Evolutionary conservation across 2,113 vertebrate genomes (phyloP).

Genomic region (Taurulus bubalis): DNA sequence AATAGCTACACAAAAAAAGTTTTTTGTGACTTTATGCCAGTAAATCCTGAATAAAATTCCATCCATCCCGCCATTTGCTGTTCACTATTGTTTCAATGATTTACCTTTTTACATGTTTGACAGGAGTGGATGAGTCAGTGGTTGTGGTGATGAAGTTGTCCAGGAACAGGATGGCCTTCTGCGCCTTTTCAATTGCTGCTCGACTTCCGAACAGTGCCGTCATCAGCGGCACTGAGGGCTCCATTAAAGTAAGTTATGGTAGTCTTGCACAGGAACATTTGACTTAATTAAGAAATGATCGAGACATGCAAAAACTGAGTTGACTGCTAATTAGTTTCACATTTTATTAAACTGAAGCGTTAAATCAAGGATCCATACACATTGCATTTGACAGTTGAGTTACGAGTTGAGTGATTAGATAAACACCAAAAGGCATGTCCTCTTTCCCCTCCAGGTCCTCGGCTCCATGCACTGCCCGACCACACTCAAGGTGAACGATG

Average conservation of each 20-base stretch:
- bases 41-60: neutral
- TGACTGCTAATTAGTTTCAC: slow-evolving; percentile 40
- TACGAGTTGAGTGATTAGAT: slow-evolving; percentile 7
- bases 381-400: neutral
- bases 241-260: slow-evolving; percentile 75
- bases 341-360: slow-evolving; percentile 42
- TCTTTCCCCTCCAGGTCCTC: slow-evolving; percentile 68
- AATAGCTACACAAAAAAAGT: neutral
- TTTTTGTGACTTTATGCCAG: neutral
- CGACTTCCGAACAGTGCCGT: slow-evolving; percentile 75
- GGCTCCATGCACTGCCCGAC: slow-evolving; percentile 79
- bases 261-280: slow-evolving; percentile 17
- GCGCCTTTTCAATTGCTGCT: slow-evolving; percentile 64
- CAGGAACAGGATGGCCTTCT: slow-evolving; percentile 74
- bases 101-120: slow-evolving; percentile 7
- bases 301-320: slow-evolving; percentile 22
- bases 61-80: neutral
- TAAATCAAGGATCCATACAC: slow-evolving; percentile 10
- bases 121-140: slow-evolving; percentile 78
- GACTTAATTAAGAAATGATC: slow-evolving; percentile 47
- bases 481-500: slow-evolving; percentile 72
- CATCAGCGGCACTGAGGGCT: slow-evolving; percentile 80
- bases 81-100: neutral
- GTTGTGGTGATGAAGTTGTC: slow-evolving; percentile 80
- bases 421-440: neutral